Percentiles rank a stretch among this genome's conserved stretches.
These are phyloP conservation scores for Eumaeus atala DNA, from an alignment of 1,140 invertebrate species.

Conservation along the genomic window DNA sequence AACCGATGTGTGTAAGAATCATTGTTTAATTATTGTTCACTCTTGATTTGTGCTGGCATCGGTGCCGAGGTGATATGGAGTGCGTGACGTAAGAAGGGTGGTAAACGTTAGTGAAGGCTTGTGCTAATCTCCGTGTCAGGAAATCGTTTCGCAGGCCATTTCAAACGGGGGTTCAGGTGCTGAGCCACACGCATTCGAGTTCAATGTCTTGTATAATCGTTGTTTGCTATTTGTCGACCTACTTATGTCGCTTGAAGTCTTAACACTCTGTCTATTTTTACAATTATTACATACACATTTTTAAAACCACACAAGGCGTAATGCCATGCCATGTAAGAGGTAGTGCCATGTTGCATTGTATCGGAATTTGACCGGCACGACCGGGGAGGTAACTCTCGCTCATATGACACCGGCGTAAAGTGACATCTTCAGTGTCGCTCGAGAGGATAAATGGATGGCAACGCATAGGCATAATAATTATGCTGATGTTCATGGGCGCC, in stretches of 20 bases:
- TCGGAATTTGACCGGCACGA: too few species aligned
- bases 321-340: too few species aligned
- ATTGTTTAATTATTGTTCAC: slow-evolving; percentile 11
- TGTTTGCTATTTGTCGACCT: slow-evolving; percentile 42
- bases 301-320: too few species aligned
- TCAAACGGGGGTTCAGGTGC: slow-evolving; percentile 56
- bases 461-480: too few species aligned
- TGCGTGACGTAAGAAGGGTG: slow-evolving; percentile 71
- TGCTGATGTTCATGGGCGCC: too few species aligned
- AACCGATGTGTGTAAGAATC: slow-evolving; percentile 13
- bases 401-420: too few species aligned
- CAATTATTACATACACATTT: too few species aligned
- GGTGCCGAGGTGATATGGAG: slow-evolving; percentile 45
- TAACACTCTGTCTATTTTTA: too few species aligned
- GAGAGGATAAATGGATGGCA: too few species aligned
- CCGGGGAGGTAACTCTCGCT: too few species aligned
- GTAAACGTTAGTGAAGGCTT: slow-evolving; percentile 68
- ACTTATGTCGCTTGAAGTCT: neutral
- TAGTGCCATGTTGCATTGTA: too few species aligned
- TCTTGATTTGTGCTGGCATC: slow-evolving; percentile 40
- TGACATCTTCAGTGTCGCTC: too few species aligned
- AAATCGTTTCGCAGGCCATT: slow-evolving; percentile 73
- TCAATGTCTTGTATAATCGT: slow-evolving; percentile 61
- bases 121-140: slow-evolving; percentile 74
- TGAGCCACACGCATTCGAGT: slow-evolving; percentile 63